A percentile compares a stretch with the other conserved stretches of the same genome.
These are phyloP conservation scores for Pandemis cinnamomeana DNA, from an alignment of 2,888 invertebrate species.

Conservation along the genomic window DNA sequence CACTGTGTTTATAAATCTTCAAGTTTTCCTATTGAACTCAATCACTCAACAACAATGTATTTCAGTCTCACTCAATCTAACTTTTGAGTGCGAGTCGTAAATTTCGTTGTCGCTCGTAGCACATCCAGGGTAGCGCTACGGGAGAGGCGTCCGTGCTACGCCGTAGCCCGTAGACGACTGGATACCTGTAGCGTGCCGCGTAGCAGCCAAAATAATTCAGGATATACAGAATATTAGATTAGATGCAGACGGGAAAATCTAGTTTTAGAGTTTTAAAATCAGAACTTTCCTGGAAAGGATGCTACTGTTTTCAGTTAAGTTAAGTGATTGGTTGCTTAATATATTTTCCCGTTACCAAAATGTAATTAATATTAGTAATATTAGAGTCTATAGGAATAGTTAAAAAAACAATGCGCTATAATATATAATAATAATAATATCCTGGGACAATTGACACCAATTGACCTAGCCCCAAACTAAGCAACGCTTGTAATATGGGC, in stretches of 20 bases:
- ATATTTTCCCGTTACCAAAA: too few relatives aligned
- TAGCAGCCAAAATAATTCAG: constrained; percentile 6
- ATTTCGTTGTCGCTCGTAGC: constrained; percentile 18
- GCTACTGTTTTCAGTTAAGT: too few relatives aligned
- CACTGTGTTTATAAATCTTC: neutral
- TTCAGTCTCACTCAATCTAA: constrained; percentile 12
- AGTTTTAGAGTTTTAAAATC: neutral
- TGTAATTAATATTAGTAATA: too few relatives aligned
- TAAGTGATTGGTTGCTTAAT: too few relatives aligned
- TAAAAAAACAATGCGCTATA: too few relatives aligned
- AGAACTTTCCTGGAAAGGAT: neutral
- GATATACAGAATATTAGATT: neutral
- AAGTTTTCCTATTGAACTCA: neutral
- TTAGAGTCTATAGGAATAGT: too few relatives aligned
- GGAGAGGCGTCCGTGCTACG: constrained; percentile 58
- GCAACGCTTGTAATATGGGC: too few relatives aligned
- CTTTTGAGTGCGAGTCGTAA: constrained; percentile 1
- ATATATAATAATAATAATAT: too few relatives aligned
- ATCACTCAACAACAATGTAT: constrained; percentile 1
- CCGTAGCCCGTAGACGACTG: constrained; percentile 65
- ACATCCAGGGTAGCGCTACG: constrained; percentile 40
- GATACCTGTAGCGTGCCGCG: constrained; percentile 62
- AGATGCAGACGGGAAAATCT: neutral
- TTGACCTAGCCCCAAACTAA: too few relatives aligned
- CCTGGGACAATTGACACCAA: too few relatives aligned